phyloP scores from a whole-genome alignment of 2,888 invertebrate genomes.

The Lysandra bellargus region DNA sequence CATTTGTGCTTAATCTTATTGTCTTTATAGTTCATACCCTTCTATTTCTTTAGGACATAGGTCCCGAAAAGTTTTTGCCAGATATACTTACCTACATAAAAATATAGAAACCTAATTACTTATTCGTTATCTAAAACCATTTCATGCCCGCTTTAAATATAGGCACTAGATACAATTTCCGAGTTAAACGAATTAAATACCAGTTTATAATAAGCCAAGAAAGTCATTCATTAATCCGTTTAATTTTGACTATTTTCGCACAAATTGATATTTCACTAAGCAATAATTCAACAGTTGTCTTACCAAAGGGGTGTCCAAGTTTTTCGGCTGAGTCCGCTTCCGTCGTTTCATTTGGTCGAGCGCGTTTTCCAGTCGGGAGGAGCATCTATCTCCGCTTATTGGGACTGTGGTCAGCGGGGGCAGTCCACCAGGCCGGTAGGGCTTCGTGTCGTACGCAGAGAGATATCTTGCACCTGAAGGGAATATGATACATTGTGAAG shows the following conservation, averaged over 20 bases:
- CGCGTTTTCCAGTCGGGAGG: conserved; percentile 83
- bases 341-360: conserved; percentile 83
- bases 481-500: neutral
- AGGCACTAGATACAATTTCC: too few species aligned
- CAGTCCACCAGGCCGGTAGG: conserved; percentile 64
- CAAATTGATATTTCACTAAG: too few species aligned
- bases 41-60: too few species aligned
- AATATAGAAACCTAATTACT: too few species aligned
- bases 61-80: too few species aligned
- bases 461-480: conserved; percentile 71
- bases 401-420: conserved; percentile 65
- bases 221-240: too few species aligned
- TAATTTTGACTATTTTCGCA: too few species aligned
- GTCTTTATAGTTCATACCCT: neutral
- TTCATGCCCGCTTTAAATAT: too few species aligned
- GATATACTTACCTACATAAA: too few species aligned
- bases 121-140: too few species aligned
- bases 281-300: neutral
- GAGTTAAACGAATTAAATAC: too few species aligned
- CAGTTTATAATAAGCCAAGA: too few species aligned
- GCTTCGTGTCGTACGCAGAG: conserved; percentile 68
- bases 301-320: conserved; percentile 69
- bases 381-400: conserved; percentile 79
- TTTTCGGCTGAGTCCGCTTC: conserved; percentile 78
- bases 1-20: neutral